Evolutionary conservation across 2,888 invertebrate genomes (phyloP), one percentile per base, ranked within the genome.

Genomic region (Lagria hirta): DNA sequence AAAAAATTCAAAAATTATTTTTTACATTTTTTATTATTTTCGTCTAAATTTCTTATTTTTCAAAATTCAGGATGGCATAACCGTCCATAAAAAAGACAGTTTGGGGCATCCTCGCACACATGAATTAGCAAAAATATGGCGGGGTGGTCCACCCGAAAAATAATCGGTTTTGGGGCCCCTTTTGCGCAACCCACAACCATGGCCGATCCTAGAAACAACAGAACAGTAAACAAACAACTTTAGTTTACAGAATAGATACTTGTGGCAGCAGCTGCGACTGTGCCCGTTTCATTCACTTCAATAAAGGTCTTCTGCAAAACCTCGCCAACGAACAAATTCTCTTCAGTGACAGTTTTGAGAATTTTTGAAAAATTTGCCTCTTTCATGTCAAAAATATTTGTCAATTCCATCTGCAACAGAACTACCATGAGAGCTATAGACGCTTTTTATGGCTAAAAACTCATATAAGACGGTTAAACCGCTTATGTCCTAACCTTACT

Each of bases 271-370:
- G 88, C 83, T 0, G 87, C 86, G 60, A 88, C 89, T 1, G 87
- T 85, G 0, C 91, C 91, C 60, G 88, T 84, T 64, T 92, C 91
- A 65, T 88, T 85, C 0, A 91, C 85, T 60, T 87, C 85, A 55
- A 92, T 83, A 59, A 84, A 86, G 0, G 88, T 84, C 65, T 90
- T 90, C 62, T 92, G 91, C 1, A 88, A 66, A 2, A 84, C 83
- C 60, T 84, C 81, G 16, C 79, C 79, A 1, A 91, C 82, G 36
- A 59, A 70, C 11, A 90, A 62, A 0, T 64, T 58, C 32, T 73
- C 71, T 0, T 66, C 10, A 1, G 21, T 13, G 4, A 7, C 14
- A 5, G 14, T 35, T 28, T 76, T 72, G 24, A 83, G 65, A n/a
- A 89, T 68, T 14, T 81, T 81, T 8, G 74, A 75, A 52, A 89